Evolutionary conservation across 2,888 invertebrate genomes (phyloP), one percentile per base, ranked within the genome.

Genomic region (Agrochola lota): DNA sequence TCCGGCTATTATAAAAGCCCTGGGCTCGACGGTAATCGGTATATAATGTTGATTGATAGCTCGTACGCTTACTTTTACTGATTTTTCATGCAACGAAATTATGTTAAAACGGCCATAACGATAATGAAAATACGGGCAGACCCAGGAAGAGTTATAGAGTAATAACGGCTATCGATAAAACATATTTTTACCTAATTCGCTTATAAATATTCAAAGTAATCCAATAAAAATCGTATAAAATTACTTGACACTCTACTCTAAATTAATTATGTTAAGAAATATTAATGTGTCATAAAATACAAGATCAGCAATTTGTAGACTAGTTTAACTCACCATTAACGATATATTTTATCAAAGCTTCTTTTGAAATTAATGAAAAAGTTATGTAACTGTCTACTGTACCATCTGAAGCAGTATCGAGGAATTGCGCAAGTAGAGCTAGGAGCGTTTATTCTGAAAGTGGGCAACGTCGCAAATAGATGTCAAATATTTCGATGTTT

Each of bases 21-120:
- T 85, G 85, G 85, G 78, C 85, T 83, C 89, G 89, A 84, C 91
- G 90, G 92, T 94, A 94, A 95, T 94, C 92, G 93, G 90, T 90
- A 91, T 92, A 93, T 94, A 95, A 95, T 94, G 87, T 94, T 95
- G 95, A 95, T 95, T 93, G 94, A 95, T 95, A 91, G 93, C 92
- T 91, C 84, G 67, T 84, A 89, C 91, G 87, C 82, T 90, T 90
- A 89, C 91, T 93, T 94, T 93, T 93, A 93, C 92, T 90, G 91
- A 94, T 93, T 93, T 94, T 94, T 93, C 93, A 93, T 92, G 91
- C 88, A 89, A 91, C 90, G 85, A 91, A 91, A 90, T 92, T 89
- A 89, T 91, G 88, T 91, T 90, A 92, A 92, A 87, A 87, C 78
- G 85, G 89, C 90, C 90, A 93, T 94, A 94, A 92, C 91, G 88